phyloP scores from a whole-genome alignment of 1,140 invertebrate genomes.

The Calliphora vicina region DNA sequence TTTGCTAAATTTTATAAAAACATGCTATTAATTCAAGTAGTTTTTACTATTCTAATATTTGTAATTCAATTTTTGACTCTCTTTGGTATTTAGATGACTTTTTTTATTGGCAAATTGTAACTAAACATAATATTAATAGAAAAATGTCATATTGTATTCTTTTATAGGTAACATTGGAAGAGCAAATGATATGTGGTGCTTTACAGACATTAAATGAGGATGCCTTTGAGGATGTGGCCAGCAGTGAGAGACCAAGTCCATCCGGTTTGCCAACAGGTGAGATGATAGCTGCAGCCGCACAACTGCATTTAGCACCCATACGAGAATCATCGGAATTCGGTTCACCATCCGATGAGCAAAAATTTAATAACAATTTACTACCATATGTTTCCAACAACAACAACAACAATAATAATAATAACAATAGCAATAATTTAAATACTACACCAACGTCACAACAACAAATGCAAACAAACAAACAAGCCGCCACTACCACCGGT shows the following conservation, averaged over 20 bases:
- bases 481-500: slow-evolving; percentile 35
- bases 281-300: slow-evolving; percentile 61
- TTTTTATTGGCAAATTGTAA: no score
- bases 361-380: slow-evolving; percentile 45
- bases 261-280: slow-evolving; percentile 64
- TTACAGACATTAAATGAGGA: slow-evolving; percentile 91
- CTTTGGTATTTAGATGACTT: no score
- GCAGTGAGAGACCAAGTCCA: slow-evolving; percentile 65
- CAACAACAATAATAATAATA: slow-evolving; percentile 38
- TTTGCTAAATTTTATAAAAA: no score
- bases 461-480: slow-evolving; percentile 35
- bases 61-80: no score
- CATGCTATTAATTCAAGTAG: no score
- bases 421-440: slow-evolving; percentile 33
- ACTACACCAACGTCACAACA: slow-evolving; percentile 39
- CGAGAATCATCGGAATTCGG: slow-evolving; percentile 61
- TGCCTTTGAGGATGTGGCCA: slow-evolving; percentile 84
- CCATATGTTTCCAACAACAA: slow-evolving; percentile 44
- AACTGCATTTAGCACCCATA: slow-evolving; percentile 63
- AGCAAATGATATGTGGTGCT: slow-evolving; percentile 93
- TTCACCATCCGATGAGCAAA: slow-evolving; percentile 58
- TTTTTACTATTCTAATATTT: no score
- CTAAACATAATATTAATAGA: no score
- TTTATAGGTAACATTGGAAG: slow-evolving; percentile 85
- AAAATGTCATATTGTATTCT: no score